These are phyloP conservation scores for Resseliella maxima DNA, from an alignment of 2,888 invertebrate genomes.

Conservation along the genomic window DNA sequence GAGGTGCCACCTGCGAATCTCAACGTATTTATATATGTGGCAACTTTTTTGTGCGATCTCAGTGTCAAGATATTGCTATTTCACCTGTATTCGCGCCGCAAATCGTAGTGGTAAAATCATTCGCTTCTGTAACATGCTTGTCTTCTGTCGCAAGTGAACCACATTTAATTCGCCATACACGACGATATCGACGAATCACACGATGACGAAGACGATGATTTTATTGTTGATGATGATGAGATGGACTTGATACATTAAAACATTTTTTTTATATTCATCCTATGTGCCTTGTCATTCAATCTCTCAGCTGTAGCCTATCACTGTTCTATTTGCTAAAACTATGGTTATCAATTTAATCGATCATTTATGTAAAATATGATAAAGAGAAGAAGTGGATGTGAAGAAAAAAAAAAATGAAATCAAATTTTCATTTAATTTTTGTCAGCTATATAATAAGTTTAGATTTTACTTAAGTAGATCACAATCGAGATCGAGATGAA, in stretches of 20 bases:
- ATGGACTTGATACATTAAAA: background rate
- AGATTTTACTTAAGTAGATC: background rate
- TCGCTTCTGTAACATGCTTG: background rate
- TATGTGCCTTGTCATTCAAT: no score
- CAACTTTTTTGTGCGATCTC: background rate
- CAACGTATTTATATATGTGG: constrained; percentile 53
- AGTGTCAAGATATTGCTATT: background rate
- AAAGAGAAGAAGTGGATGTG: no score
- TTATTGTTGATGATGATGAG: background rate
- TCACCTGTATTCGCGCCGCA: background rate
- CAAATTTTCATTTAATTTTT: no score
- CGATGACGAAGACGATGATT: background rate
- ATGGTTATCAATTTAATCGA: no score
- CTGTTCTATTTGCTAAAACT: no score
- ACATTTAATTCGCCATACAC: background rate
- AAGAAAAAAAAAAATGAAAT: no score
- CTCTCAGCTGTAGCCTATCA: no score
- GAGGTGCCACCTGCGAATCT: background rate
- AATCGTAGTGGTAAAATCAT: background rate
- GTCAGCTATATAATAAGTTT: no score
- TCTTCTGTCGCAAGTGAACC: background rate
- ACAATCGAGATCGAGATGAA: background rate
- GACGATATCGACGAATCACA: background rate
- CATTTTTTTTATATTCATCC: background rate
- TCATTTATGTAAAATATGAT: no score